These are phyloP conservation scores for Actinia tenebrosa DNA, from an alignment of 64 coral and sea anemone species.

Conservation along the genomic window DNA sequence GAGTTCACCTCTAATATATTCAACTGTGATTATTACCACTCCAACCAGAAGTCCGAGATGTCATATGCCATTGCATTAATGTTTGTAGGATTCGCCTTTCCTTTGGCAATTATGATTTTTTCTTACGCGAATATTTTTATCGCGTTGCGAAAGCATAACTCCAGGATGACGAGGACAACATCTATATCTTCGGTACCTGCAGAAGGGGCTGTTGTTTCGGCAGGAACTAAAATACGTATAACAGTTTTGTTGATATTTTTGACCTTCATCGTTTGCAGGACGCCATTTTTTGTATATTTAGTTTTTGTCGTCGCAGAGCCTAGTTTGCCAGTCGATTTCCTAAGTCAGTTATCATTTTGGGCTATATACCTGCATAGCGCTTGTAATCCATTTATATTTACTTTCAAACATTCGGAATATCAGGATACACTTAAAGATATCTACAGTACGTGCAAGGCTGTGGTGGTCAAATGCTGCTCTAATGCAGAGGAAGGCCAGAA, in stretches of 20 bases:
- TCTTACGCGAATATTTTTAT: conserved; percentile 54
- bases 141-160: conserved; percentile 51
- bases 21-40: conserved; percentile 82
- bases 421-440: conserved; percentile 76
- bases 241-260: conserved; percentile 57
- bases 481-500: not conserved
- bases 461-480: conserved; percentile 18
- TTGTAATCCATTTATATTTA: conserved; percentile 84
- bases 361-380: conserved; percentile 94
- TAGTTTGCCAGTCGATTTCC: conserved; percentile 47
- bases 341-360: conserved; percentile 92
- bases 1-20: conserved; percentile 92
- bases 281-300: conserved; percentile 83
- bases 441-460: conserved; percentile 19
- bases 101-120: conserved; percentile 54
- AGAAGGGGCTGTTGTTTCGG: conserved; percentile 31
- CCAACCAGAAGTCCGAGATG: conserved; percentile 47
- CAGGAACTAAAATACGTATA: conserved; percentile 46
- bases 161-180: conserved; percentile 31
- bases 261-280: conserved; percentile 78
- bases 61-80: conserved; percentile 90
- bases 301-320: conserved; percentile 45
- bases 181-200: conserved; percentile 36
- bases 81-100: conserved; percentile 65
- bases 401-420: conserved; percentile 81